phyloP scores from a whole-genome alignment of 2,113 vertebrate species.

The Triplophysa dalaica region DNA sequence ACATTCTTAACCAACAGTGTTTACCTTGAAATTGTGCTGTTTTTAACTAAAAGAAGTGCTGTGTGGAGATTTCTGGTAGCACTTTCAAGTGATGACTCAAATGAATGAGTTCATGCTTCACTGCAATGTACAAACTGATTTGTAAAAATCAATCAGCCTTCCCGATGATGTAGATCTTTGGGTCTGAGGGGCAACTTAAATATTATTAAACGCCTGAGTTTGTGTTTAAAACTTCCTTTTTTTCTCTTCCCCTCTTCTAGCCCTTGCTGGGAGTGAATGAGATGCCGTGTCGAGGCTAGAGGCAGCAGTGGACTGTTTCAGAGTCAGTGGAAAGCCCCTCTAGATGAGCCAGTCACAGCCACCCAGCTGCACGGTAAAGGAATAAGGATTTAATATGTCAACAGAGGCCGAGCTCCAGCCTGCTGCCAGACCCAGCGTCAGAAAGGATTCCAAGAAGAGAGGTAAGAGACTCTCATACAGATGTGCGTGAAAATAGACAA shows the following conservation, averaged over 20 bases:
- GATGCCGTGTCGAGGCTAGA: conserved; percentile 84
- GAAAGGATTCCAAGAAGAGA: conserved; percentile 98
- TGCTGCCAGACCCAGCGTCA: conserved; percentile 97
- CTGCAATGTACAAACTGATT: not conserved
- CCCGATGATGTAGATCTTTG: not conserved
- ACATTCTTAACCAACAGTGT: too few species aligned
- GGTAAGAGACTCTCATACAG: conserved; percentile 71
- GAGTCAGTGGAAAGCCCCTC: conserved; percentile 81
- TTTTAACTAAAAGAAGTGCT: too few species aligned
- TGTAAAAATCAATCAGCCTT: not conserved
- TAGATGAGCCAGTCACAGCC: conserved; percentile 93
- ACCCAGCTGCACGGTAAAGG: conserved; percentile 86
- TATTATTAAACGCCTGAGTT: not conserved
- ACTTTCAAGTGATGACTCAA: not conserved
- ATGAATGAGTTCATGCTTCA: not conserved
- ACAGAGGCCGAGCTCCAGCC: conserved; percentile 99
- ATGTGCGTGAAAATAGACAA: conserved; percentile 16
- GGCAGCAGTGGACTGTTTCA: conserved; percentile 76
- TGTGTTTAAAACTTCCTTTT: conserved; percentile 41
- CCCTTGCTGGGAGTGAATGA: conserved; percentile 80
- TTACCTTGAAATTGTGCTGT: too few species aligned
- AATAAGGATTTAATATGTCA: conserved; percentile 96
- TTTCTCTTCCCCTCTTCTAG: conserved; percentile 67
- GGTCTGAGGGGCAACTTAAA: not conserved
- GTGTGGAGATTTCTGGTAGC: too few species aligned